Percentiles rank a stretch among this genome's conserved stretches.
Conservation (phyloP, 2,797 vertebrate species). For the Columba guinea region DNA sequence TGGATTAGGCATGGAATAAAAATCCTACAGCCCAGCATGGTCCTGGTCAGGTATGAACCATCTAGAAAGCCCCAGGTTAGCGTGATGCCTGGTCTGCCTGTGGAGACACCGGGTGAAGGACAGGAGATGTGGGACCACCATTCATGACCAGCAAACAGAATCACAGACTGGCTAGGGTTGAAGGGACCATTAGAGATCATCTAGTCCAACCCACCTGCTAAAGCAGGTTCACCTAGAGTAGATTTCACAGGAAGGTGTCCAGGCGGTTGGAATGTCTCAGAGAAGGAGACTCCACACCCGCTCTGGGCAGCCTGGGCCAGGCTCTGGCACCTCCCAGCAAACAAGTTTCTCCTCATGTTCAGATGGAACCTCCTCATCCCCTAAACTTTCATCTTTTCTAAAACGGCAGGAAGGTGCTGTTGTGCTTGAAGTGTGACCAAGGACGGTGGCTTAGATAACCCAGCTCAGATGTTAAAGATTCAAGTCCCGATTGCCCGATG, state of each 20-base stretch:
- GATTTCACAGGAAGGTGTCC: too few relatives aligned
- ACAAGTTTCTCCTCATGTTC: too few relatives aligned
- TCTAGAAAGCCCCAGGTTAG: background rate
- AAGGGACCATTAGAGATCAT: too few relatives aligned
- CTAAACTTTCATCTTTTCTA: background rate
- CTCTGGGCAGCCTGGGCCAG: too few relatives aligned
- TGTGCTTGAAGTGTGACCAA: background rate
- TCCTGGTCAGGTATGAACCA: background rate
- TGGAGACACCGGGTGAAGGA: background rate
- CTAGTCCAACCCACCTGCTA: too few relatives aligned
- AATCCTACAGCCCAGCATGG: background rate
- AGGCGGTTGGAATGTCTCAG: too few relatives aligned
- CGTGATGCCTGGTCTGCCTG: background rate
- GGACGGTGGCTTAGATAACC: background rate
- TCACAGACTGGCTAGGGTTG: too few relatives aligned
- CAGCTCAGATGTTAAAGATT: background rate
- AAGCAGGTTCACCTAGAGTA: too few relatives aligned
- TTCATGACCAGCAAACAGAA: background rate
- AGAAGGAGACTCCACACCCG: too few relatives aligned
- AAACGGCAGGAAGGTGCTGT: background rate
- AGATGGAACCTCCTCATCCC: too few relatives aligned
- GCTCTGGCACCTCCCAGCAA: too few relatives aligned
- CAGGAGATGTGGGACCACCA: background rate
- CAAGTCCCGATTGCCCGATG: accelerated
- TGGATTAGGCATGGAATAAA: background rate